Evolutionary conservation across 2,113 vertebrate genomes (phyloP), one percentile per base, ranked within the genome.

Genomic region (Neolamprologus sp.): DNA sequence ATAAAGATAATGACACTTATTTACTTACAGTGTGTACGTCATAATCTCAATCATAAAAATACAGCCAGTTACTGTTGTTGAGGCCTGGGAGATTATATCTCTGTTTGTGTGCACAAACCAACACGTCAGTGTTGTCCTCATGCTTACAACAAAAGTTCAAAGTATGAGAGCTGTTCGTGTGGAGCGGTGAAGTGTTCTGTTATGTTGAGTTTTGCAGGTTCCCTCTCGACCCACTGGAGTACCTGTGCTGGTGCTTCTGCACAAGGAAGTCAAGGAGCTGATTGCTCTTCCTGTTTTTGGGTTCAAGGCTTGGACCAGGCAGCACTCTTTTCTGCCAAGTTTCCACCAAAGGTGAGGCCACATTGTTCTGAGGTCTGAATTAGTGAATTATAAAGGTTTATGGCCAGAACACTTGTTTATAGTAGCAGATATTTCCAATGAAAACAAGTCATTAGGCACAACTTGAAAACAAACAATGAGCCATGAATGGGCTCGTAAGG

Each of bases 261-360:
- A 84, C 51, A 7, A 92, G 94, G 93, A 96, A 95, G 92, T 89
- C 51, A 73, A 83, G 85, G 88, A 84, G 80, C 63, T 91, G 93
- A 93, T 92, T 92, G 90, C 84, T 85, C 93, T 95, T 95, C 94
- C 95, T 96, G 95, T 95, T 93, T 94, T 94, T 83, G 45, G 57
- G 40, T 87, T 81, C 17, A 14, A 92, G 57, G 84, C 79, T 92
- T 90, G 85, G 89, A 37, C 87, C 85, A 14, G 10, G 58, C 85
- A 75, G 26, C 54, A 6, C 42, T 87, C 63, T 21, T 78, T 78
- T 91, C 80, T 85, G 90, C 89, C 89, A 92, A 87, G 86, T 93
- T 93, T 91, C 92, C 89, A 91, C 53, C 65, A 96, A 93, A 95
- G 87, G 86, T 93, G 86, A 93, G 75, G 17, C 7, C 6, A 2